Base-by-base conservation (phyloP, 2,888 invertebrate genomes). In the Patella ulyssiponensis region DNA sequence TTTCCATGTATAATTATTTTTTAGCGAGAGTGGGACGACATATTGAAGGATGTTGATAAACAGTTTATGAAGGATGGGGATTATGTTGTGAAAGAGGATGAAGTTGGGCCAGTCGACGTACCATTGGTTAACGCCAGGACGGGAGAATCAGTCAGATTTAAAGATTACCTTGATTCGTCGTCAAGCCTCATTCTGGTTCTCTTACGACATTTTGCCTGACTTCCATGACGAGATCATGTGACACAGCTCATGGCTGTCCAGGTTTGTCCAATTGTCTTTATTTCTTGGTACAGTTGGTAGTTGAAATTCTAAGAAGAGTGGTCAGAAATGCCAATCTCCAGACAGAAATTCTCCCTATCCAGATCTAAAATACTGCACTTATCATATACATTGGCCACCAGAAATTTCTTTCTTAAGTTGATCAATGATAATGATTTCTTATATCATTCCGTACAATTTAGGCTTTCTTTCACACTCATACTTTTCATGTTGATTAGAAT, bases 121-220 rank as follows among this genome's bases (percentile, higher is more conserved):
- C 69, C 79, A 12, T 71, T 89, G 15, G 75, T 82, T 12, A 83
- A 88, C 85, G 88, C 86, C 9, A 80, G 84, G 74, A 83, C 86
- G 11, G 84, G 83, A 14, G 64, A 83, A 72, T 23, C 74, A 76
- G 82, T 81, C 71, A 80, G 80, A 74, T 77, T 90, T 58, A 70
- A 75, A 51, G 76, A 85, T 17, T 82, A 80, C 71, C 75, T 87
- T 7, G 74, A 72, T 15, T 52, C 76, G 51, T 33, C 78, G 33
- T 74, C 82, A 11, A 82, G 74, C 33, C 79, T 87, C 4, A 78
- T 90, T 52, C 80, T 89, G 23, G 81, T 90, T 11, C 75, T 89
- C 58, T 82, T 90, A 53, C 83, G 90, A 17, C 90, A 90, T 80
- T 90, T 90, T 85, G 90, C 89, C 64, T 90, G 90, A 90, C 87